These are phyloP conservation scores for Ips nitidus DNA, from an alignment of 1,140 invertebrate species.

Conservation along the genomic window DNA sequence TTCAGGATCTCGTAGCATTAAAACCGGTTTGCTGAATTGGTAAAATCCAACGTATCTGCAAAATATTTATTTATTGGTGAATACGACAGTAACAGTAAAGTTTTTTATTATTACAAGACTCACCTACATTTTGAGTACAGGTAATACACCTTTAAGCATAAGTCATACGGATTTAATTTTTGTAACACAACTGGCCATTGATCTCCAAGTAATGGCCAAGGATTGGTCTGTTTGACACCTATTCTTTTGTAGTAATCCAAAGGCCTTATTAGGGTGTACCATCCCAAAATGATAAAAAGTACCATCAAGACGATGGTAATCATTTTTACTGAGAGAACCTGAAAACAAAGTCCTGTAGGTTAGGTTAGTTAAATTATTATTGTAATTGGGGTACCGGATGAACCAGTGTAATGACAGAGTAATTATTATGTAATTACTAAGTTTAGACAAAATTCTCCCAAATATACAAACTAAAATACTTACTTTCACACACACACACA, in stretches of 20 bases:
- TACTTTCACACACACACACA: too few relatives aligned
- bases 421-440: too few relatives aligned
- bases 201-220: constrained; percentile 51
- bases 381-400: too few relatives aligned
- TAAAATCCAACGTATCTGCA: constrained; percentile 53
- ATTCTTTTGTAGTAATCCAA: constrained; percentile 52
- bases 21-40: constrained; percentile 50
- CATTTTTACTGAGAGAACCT: neutral
- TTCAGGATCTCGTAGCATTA: constrained; percentile 53
- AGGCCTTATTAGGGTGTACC: constrained; percentile 33
- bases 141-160: constrained; percentile 28
- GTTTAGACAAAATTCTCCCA: too few relatives aligned
- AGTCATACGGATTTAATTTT: constrained; percentile 20
- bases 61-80: neutral
- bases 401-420: too few relatives aligned
- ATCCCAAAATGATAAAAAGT: neutral
- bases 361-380: neutral
- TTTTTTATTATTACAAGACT: constrained; percentile 8
- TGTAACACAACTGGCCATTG: constrained; percentile 9
- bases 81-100: neutral
- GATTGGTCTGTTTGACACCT: constrained; percentile 51
- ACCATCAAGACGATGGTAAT: constrained; percentile 13
- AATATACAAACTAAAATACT: too few relatives aligned
- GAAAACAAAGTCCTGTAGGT: neutral
- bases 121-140: constrained; percentile 36